Evolutionary conservation across 2,888 invertebrate genomes (phyloP).

Genomic region (Leucophora obtusa): DNA sequence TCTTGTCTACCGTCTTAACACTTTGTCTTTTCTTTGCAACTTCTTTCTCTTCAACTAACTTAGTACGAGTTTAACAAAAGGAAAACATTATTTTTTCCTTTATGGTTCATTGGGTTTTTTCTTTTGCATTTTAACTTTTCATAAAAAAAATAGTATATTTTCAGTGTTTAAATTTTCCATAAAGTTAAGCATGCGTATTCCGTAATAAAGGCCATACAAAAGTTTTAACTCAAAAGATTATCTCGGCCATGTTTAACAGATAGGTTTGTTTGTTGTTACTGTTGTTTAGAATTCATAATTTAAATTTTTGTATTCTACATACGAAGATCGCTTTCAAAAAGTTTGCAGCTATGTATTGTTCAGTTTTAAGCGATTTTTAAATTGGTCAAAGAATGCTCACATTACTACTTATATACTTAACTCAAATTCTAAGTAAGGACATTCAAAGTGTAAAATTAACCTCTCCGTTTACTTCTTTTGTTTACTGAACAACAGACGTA

Average conservation of each 20-base stretch:
- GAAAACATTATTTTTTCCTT: constrained; percentile 41
- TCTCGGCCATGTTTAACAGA: constrained; percentile 57
- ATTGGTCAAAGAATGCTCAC: too few species aligned
- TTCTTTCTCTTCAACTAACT: neutral
- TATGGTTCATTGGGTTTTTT: constrained; percentile 57
- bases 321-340: too few species aligned
- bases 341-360: too few species aligned
- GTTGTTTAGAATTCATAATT: constrained; percentile 60
- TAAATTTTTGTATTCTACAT: neutral
- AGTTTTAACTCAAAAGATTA: constrained; percentile 54
- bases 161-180: constrained; percentile 18
- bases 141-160: neutral
- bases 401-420: too few species aligned
- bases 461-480: too few species aligned
- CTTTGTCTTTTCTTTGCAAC: constrained; percentile 56
- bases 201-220: constrained; percentile 28
- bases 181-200: constrained; percentile 47
- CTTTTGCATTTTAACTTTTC: neutral
- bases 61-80: constrained; percentile 33
- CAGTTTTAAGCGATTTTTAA: too few species aligned
- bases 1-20: constrained; percentile 62
- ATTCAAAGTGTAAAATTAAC: too few species aligned
- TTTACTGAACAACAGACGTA: too few species aligned
- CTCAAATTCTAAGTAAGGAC: too few species aligned
- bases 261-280: constrained; percentile 53